Conservation (phyloP, 2,113 vertebrate genomes). For the Corapipo altera region DNA sequence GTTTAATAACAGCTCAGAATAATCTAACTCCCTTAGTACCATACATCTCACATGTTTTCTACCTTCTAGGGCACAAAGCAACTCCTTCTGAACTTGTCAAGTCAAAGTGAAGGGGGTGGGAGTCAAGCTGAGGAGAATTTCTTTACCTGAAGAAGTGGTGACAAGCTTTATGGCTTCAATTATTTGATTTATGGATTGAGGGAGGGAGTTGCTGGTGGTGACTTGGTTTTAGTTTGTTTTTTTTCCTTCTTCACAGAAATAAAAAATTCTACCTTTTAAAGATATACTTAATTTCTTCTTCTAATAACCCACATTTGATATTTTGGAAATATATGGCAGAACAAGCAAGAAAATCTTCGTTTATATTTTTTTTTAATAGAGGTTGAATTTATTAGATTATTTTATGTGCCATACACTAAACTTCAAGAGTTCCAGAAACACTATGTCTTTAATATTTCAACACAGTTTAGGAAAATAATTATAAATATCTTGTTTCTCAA, state of each 20-base stretch:
- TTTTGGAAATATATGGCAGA: neutral
- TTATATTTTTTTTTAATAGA: neutral
- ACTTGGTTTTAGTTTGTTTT: neutral
- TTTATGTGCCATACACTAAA: neutral
- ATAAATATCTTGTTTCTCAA: neutral
- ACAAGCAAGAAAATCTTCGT: neutral
- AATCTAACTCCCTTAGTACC: neutral
- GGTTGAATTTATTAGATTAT: neutral
- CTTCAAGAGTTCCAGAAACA: neutral
- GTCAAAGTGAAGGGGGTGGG: fast-evolving
- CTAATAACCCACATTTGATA: fast-evolving
- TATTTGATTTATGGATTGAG: neutral
- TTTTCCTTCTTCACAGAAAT: neutral
- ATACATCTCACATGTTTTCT: neutral
- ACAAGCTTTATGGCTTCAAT: neutral
- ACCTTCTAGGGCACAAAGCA: neutral
- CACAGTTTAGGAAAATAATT: neutral
- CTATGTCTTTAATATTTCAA: neutral
- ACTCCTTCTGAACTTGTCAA: neutral
- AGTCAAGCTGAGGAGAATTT: fast-evolving
- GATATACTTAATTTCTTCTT: neutral
- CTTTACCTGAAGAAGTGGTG: neutral
- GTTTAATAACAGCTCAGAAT: neutral
- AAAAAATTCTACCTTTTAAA: neutral
- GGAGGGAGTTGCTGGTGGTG: fast-evolving